Percentiles rank a stretch among this genome's conserved stretches.
These are phyloP conservation scores for Scomberomorus guttatus DNA, from an alignment of 2,797 vertebrate species.

Conservation along the genomic window DNA sequence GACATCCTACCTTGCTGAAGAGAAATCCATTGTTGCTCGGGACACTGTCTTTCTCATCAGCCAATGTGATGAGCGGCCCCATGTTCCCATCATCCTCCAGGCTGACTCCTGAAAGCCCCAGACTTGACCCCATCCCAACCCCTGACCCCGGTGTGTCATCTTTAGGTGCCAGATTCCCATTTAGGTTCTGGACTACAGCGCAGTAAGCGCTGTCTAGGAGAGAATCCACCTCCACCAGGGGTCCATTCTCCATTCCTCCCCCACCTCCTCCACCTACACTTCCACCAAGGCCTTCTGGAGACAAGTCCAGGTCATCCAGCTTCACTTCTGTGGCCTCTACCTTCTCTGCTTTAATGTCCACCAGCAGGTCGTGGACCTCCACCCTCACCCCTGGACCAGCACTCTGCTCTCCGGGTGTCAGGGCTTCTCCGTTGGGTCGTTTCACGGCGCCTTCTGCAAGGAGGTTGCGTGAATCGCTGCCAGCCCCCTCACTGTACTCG, in stretches of 20 bases:
- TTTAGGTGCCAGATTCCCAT: conserved; percentile 90
- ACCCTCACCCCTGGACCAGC: conserved; percentile 91
- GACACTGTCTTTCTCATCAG: conserved; percentile 97
- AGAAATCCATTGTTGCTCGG: conserved; percentile 94
- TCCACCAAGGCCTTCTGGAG: conserved; percentile 91
- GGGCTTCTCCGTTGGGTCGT: conserved; percentile 89
- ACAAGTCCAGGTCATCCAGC: conserved; percentile 97
- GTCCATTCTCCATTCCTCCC: conserved; percentile 90
- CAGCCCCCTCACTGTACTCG: conserved; percentile 92
- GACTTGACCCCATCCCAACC: conserved; percentile 81
- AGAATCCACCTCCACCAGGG: conserved; percentile 96
- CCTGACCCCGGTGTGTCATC: conserved; percentile 84
- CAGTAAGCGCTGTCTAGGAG: conserved; percentile 96
- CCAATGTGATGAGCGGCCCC: conserved; percentile 95
- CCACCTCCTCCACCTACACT: conserved; percentile 72
- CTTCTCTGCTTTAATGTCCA: conserved; percentile 99
- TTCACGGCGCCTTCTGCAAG: conserved; percentile 90
- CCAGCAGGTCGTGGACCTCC: conserved; percentile 97
- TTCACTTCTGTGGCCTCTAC: conserved; percentile 99
- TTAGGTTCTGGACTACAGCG: conserved; percentile 95
- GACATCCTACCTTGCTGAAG: conserved; percentile 92
- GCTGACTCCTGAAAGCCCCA: conserved; percentile 73
- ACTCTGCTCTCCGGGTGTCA: conserved; percentile 82
- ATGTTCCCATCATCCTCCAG: conserved; percentile 93
- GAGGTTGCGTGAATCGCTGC: conserved; percentile 90